These are phyloP conservation scores for Nasonovia ribisnigri DNA, from an alignment of 2,888 invertebrate species.

Conservation along the genomic window DNA sequence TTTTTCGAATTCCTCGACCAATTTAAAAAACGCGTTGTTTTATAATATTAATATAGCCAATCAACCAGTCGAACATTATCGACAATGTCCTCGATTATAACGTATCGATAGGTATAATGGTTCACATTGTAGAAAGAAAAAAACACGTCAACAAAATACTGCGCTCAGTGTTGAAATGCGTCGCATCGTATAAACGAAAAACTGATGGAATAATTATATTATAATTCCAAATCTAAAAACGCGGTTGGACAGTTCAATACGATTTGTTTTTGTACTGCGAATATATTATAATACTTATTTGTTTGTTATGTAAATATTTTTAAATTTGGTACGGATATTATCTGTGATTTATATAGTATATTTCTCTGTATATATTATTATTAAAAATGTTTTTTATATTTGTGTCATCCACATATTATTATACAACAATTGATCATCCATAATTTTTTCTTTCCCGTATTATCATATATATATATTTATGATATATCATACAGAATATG, in stretches of 20 bases:
- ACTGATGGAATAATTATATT: neutral
- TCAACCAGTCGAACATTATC: neutral
- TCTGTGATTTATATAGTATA: too few relatives aligned
- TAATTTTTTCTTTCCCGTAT: neutral
- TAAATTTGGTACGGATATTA: too few relatives aligned
- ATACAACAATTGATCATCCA: neutral
- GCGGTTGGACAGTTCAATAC: neutral
- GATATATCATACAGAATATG: neutral
- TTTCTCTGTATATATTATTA: neutral
- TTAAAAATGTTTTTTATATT: neutral
- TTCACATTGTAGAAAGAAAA: neutral
- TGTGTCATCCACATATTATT: neutral
- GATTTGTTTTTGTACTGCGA: neutral
- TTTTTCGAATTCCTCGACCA: conserved; percentile 31
- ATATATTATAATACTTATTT: neutral
- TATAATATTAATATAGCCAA: neutral
- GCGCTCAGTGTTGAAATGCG: neutral
- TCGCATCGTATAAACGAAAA: neutral
- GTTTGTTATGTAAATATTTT: neutral
- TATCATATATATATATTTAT: too few relatives aligned
- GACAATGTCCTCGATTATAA: neutral
- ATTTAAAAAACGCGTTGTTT: neutral
- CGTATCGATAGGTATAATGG: neutral
- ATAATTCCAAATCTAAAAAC: neutral
- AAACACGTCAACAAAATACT: neutral